Percentiles rank a stretch among this genome's conserved stretches.
These are phyloP conservation scores for Calliopsis andreniformis DNA, from an alignment of 1,140 invertebrate species.

Conservation along the genomic window DNA sequence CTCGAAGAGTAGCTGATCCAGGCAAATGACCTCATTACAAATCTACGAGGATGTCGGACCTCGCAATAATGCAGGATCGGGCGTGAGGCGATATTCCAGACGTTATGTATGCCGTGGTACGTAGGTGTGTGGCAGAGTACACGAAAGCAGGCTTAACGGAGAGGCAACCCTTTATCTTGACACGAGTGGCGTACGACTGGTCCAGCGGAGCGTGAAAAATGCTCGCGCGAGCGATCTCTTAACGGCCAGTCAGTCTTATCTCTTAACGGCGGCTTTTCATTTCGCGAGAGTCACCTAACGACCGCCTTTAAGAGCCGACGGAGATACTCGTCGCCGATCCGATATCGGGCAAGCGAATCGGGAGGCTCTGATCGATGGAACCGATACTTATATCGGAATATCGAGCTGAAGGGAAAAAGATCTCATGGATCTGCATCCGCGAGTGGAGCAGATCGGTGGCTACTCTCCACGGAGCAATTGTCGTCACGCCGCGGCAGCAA, in stretches of 20 bases:
- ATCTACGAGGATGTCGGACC: constrained; percentile 26
- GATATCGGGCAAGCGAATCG: constrained; percentile 29
- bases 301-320: constrained; percentile 26
- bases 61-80: constrained; percentile 22
- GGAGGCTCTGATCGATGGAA: constrained; percentile 13
- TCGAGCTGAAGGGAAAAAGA: background rate
- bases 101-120: background rate
- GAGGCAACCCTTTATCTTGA: constrained; percentile 59
- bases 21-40: constrained; percentile 30
- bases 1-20: too few relatives aligned
- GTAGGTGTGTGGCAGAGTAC: constrained; percentile 45
- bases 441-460: too few relatives aligned
- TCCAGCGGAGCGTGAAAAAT: constrained; percentile 61
- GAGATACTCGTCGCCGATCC: constrained; percentile 33
- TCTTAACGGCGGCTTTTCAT: constrained; percentile 61
- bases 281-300: constrained; percentile 56
- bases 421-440: background rate
- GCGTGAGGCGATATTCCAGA: constrained; percentile 15
- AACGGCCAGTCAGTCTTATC: constrained; percentile 55
- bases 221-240: constrained; percentile 57
- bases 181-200: constrained; percentile 40
- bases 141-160: constrained; percentile 59
- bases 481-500: background rate
- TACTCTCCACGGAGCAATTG: background rate
- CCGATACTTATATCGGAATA: constrained; percentile 22